Evolutionary conservation across 2,888 invertebrate species (phyloP).

Genomic region (Trichacis sp.): DNA sequence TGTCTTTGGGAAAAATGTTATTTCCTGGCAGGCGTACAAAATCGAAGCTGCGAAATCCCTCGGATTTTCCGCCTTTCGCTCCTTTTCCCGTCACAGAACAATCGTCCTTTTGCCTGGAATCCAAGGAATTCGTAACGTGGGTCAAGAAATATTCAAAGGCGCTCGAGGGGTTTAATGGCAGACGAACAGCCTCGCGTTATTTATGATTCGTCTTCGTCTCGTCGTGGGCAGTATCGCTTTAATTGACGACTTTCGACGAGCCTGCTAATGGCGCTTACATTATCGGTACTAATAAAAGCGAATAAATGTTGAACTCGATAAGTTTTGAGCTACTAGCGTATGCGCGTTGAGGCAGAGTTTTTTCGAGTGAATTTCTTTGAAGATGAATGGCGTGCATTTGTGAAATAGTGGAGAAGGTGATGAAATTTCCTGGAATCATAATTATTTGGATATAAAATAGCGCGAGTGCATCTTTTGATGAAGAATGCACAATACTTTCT

Average conservation of each 20-base stretch:
- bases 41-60: background rate
- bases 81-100: background rate
- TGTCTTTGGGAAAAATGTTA: background rate
- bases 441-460: too few species aligned
- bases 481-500: too few species aligned
- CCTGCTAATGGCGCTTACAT: slow-evolving; percentile 37
- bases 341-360: slow-evolving; percentile 10
- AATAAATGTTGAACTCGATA: slow-evolving; percentile 33
- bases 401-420: too few species aligned
- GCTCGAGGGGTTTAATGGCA: slow-evolving; percentile 31
- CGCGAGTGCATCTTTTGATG: too few species aligned
- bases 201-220: slow-evolving; percentile 39
- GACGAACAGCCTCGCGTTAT: slow-evolving; percentile 35
- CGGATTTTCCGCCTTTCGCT: background rate
- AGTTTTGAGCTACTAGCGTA: too few species aligned
- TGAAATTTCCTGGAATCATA: too few species aligned
- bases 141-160: too few species aligned
- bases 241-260: slow-evolving; percentile 38
- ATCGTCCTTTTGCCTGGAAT: slow-evolving; percentile 18
- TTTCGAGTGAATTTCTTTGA: too few species aligned
- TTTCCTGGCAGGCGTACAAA: background rate
- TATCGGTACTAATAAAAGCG: slow-evolving; percentile 37
- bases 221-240: slow-evolving; percentile 42
- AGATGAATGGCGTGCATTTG: too few species aligned
- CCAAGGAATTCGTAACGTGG: slow-evolving; percentile 30